These are phyloP conservation scores for Phymanthus crucifer DNA, from an alignment of 92 coral and sea anemone genomes.

Conservation along the genomic window DNA sequence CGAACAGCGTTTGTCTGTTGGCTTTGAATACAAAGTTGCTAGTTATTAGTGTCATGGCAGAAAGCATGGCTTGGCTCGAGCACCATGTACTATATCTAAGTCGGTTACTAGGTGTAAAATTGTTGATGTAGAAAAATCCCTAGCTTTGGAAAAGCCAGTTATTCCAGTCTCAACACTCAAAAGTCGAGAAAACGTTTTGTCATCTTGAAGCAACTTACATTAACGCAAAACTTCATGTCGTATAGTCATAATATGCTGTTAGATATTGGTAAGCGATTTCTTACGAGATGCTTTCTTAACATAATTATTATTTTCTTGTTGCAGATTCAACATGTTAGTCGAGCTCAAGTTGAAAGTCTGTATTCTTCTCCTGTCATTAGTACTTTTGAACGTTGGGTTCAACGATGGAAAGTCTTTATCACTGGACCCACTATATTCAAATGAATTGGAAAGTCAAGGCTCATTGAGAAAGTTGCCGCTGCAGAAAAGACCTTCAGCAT, in stretches of 20 bases:
- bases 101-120: too few species aligned
- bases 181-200: too few species aligned
- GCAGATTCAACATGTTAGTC: neutral
- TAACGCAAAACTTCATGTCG: too few species aligned
- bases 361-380: neutral
- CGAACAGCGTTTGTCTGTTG: neutral
- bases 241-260: too few species aligned
- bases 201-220: too few species aligned
- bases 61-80: too few species aligned
- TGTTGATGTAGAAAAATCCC: too few species aligned
- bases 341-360: neutral
- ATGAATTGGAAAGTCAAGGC: conserved; percentile 14
- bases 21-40: conserved; percentile 1
- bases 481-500: conserved; percentile 9
- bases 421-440: neutral
- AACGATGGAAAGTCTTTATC: neutral
- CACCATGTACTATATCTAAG: too few species aligned
- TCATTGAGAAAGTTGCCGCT: neutral
- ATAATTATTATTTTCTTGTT: neutral
- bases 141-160: too few species aligned
- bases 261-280: neutral
- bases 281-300: neutral
- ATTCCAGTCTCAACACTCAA: too few species aligned
- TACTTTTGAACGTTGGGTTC: neutral
- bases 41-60: neutral